Conservation (phyloP, 2,797 vertebrate genomes). For the Pseudochirops cupreus region DNA sequence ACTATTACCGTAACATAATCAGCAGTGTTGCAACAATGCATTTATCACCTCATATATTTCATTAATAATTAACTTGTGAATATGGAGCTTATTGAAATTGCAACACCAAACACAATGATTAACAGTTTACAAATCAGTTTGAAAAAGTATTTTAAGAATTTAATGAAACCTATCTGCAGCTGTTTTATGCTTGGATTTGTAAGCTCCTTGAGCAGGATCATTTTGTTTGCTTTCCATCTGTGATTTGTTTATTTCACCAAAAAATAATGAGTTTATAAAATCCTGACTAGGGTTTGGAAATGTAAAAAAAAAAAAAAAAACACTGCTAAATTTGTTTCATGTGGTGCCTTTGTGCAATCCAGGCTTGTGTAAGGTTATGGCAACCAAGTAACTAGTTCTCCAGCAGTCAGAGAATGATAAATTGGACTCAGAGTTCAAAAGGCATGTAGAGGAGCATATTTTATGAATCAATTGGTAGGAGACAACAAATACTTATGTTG, state of each 20-base stretch:
- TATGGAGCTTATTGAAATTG: slow-evolving; percentile 34
- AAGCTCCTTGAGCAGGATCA: slow-evolving; percentile 1
- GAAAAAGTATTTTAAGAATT: slow-evolving; percentile 17
- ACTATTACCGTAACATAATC: slow-evolving; percentile 65
- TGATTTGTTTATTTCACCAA: not conserved
- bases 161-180: slow-evolving; percentile 17
- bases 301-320: not conserved
- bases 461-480: not conserved
- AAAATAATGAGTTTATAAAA: slow-evolving; percentile 43
- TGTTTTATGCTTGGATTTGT: slow-evolving; percentile 38
- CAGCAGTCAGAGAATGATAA: not conserved
- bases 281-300: not conserved
- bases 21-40: slow-evolving; percentile 50
- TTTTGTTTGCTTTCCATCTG: not conserved
- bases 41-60: slow-evolving; percentile 62
- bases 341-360: not conserved
- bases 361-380: fast-evolving
- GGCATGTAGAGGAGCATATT: not conserved
- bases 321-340: not conserved
- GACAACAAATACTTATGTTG: not conserved
- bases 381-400: not conserved
- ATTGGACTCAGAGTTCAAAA: slow-evolving; percentile 2
- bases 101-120: slow-evolving; percentile 5
- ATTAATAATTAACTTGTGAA: slow-evolving; percentile 71
- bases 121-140: slow-evolving; percentile 3